Percentiles rank a stretch among this genome's conserved stretches.
Evolutionary conservation across 2,113 vertebrate species (phyloP).

Genomic region (Oostethus manadensis): DNA sequence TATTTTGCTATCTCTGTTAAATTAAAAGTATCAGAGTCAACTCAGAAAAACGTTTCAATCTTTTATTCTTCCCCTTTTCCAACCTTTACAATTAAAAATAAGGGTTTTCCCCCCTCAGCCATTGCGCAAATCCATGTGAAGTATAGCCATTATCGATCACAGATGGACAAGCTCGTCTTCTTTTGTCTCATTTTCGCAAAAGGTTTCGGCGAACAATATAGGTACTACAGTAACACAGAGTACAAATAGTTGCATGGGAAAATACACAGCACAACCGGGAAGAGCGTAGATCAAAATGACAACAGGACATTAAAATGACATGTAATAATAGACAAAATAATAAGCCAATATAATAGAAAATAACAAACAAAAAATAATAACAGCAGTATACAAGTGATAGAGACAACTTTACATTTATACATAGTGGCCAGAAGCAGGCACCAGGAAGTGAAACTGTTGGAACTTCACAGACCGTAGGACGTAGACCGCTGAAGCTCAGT

Average conservation of each 20-base stretch:
- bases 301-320: constrained; percentile 58
- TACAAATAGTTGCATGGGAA: constrained; percentile 62
- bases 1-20: too few relatives aligned
- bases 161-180: constrained; percentile 44
- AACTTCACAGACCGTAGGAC: constrained; percentile 53
- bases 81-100: constrained; percentile 57
- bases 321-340: constrained; percentile 51
- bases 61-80: constrained; percentile 62
- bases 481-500: constrained; percentile 54
- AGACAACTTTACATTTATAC: constrained; percentile 77
- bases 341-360: constrained; percentile 63
- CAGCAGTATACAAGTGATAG: constrained; percentile 71
- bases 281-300: constrained; percentile 57
- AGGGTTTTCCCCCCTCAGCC: constrained; percentile 33
- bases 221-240: constrained; percentile 63
- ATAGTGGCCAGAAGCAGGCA: constrained; percentile 73
- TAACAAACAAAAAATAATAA: constrained; percentile 67
- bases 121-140: constrained; percentile 62
- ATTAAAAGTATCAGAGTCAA: neutral
- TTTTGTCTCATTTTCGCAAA: constrained; percentile 46
- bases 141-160: constrained; percentile 53
- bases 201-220: constrained; percentile 63
- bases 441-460: constrained; percentile 64
- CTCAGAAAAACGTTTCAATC: constrained; percentile 18
- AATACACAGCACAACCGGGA: constrained; percentile 71